A percentile compares a stretch with the other conserved stretches of the same genome.
phyloP scores from a whole-genome alignment of 2,888 invertebrate species.

The Tuberolachnus salignus region DNA sequence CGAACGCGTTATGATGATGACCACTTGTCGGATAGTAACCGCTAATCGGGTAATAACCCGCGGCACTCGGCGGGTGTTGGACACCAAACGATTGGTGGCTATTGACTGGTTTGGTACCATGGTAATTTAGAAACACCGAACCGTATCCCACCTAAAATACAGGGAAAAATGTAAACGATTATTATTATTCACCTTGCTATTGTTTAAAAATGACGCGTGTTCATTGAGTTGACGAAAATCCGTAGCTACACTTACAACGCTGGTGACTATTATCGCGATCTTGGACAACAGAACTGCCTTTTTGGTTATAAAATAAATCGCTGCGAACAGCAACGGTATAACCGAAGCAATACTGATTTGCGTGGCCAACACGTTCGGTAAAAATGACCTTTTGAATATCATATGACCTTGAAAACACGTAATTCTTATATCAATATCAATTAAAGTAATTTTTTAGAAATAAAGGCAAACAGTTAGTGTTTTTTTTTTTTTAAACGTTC shows the following conservation, averaged over 20 bases:
- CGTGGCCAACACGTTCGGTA: conserved; percentile 79
- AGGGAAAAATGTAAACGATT: no score
- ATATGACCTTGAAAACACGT: conserved; percentile 68
- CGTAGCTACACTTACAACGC: conserved; percentile 65
- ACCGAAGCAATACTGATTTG: conserved; percentile 80
- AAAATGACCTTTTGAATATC: conserved; percentile 73
- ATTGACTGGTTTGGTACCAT: not conserved
- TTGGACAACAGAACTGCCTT: conserved; percentile 80
- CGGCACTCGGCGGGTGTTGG: not conserved
- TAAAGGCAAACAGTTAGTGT: no score
- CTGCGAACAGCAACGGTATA: conserved; percentile 75
- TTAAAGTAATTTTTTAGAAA: no score
- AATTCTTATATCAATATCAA: not conserved
- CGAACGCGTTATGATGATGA: conserved; percentile 3
- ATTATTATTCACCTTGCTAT: no score
- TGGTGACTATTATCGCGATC: conserved; percentile 73
- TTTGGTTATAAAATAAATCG: conserved; percentile 74
- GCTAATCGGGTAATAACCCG: not conserved
- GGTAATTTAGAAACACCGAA: conserved; percentile 35
- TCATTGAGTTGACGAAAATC: no score
- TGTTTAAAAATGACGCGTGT: no score
- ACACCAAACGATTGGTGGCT: not conserved
- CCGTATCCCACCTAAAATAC: conserved; percentile 17
- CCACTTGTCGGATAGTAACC: not conserved
- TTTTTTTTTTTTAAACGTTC: no score